These are phyloP conservation scores for Lepas anatifera DNA, from an alignment of 2,888 invertebrate species.

Conservation along the genomic window DNA sequence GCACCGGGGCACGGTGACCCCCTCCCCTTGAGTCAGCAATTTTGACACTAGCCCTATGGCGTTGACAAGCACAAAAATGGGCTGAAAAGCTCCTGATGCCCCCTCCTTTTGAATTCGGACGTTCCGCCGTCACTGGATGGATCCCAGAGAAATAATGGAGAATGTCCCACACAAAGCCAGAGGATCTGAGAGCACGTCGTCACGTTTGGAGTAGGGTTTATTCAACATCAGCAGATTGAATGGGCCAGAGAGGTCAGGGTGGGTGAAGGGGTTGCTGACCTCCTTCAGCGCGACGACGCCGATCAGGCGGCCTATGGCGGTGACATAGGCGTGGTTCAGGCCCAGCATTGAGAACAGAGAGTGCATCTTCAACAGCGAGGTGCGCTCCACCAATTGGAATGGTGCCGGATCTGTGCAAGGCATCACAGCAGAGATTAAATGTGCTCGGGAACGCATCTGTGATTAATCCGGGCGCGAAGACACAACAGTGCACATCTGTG, in stretches of 20 bases:
- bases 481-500: no score
- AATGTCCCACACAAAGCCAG: no score
- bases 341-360: constrained; percentile 95
- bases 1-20: no score
- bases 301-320: constrained; percentile 83
- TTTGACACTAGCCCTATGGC: not conserved
- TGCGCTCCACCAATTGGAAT: constrained; percentile 89
- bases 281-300: constrained; percentile 94
- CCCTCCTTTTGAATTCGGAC: no score
- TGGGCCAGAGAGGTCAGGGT: not conserved
- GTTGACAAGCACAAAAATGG: no score
- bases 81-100: no score
- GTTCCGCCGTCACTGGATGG: no score
- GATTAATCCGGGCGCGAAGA: no score
- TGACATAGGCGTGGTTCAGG: constrained; percentile 96
- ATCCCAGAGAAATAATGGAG: no score
- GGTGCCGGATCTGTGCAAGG: constrained; percentile 87
- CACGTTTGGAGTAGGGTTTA: not conserved
- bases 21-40: not conserved
- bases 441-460: no score
- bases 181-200: no score
- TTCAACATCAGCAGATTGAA: not conserved
- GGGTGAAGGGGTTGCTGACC: constrained; percentile 39
- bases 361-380: constrained; percentile 69
- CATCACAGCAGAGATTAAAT: no score